Percentiles rank a stretch among this genome's conserved stretches.
Conservation (phyloP, 2,797 vertebrate genomes). For the Saguinus oedipus region DNA sequence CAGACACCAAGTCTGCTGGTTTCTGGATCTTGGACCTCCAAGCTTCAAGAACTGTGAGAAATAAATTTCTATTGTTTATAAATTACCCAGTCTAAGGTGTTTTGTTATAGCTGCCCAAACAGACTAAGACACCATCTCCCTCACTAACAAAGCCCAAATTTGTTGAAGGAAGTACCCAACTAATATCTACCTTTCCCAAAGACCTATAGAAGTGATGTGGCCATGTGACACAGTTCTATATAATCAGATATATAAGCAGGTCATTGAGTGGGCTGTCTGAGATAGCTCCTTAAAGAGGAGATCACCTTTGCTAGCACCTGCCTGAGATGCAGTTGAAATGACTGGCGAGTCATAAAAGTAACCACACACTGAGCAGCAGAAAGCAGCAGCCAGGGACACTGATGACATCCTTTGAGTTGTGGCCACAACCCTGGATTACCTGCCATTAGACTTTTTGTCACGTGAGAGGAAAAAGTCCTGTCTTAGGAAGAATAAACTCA, state of each 20-base stretch:
- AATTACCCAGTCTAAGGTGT: background rate
- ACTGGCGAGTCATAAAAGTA: background rate
- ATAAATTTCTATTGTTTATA: background rate
- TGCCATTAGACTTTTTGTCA: background rate
- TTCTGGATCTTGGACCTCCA: background rate
- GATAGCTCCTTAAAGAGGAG: background rate
- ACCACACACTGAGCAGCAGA: background rate
- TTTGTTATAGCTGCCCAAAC: background rate
- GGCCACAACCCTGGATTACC: background rate
- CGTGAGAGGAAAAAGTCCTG: background rate
- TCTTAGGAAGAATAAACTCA: background rate
- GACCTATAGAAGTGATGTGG: background rate
- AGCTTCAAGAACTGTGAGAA: background rate
- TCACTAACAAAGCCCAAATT: background rate
- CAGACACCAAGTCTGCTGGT: background rate
- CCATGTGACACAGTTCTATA: background rate
- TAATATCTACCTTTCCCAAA: background rate
- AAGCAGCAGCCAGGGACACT: background rate
- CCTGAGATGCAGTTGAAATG: background rate
- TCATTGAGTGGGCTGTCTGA: background rate
- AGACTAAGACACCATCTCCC: background rate
- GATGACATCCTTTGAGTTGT: background rate
- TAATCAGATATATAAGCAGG: background rate
- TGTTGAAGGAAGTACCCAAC: background rate
- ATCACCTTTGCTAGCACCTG: background rate